These are phyloP conservation scores for Hylaeus volcanicus DNA, from an alignment of 1,140 invertebrate genomes.

Conservation along the genomic window DNA sequence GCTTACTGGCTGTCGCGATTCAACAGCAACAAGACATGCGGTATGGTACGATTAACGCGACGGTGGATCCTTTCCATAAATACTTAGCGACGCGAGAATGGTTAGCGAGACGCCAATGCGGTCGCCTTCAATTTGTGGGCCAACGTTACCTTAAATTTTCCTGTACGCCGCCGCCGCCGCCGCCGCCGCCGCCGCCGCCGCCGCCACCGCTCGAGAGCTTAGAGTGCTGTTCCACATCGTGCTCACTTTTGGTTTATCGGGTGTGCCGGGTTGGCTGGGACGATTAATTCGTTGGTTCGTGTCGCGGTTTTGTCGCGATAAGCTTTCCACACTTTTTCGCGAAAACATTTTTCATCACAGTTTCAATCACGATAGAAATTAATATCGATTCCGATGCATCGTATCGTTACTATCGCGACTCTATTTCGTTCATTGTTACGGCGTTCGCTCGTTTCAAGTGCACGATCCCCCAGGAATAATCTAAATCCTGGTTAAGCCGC, in stretches of 20 bases:
- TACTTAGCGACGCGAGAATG: slow-evolving; percentile 25
- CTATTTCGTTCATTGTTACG: slow-evolving; percentile 15
- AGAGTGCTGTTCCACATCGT: slow-evolving; percentile 41
- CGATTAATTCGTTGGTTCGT: slow-evolving; percentile 36
- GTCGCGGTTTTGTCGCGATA: slow-evolving; percentile 1
- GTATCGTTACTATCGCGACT: neutral
- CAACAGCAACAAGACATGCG: neutral
- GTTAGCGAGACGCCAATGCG: slow-evolving; percentile 44
- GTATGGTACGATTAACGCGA: slow-evolving; percentile 49
- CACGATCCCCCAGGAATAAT: neutral
- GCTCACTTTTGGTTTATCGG: slow-evolving; percentile 30
- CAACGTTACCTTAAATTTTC: slow-evolving; percentile 44
- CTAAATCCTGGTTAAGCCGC: slow-evolving; percentile 5
- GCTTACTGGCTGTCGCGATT: neutral
- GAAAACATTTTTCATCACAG: neutral
- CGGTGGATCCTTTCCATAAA: slow-evolving; percentile 44
- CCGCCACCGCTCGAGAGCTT: slow-evolving; percentile 7
- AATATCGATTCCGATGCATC: neutral
- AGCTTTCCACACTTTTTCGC: too few relatives aligned
- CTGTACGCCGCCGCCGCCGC: neutral
- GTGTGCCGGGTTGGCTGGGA: too few relatives aligned
- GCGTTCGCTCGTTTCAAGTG: slow-evolving; percentile 13
- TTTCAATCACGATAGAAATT: too few relatives aligned
- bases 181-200: neutral
- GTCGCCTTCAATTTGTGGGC: slow-evolving; percentile 39